A percentile compares a stretch with the other conserved stretches of the same genome.
Conservation (phyloP, 2,888 invertebrate species). For the Cataglyphis rosenhaueri region DNA sequence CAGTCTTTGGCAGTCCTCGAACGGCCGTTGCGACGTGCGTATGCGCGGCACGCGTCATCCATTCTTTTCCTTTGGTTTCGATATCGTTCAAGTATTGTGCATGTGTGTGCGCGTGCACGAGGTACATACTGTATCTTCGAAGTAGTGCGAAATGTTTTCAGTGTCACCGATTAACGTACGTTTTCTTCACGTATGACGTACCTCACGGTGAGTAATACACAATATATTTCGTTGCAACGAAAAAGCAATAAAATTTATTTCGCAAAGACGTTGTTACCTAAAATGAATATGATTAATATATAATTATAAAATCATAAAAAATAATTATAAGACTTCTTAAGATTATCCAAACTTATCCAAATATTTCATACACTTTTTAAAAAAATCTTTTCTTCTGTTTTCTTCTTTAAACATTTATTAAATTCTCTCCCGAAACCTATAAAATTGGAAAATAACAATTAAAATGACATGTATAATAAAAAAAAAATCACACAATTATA, state of each 20-base stretch:
- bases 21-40: conserved; percentile 74
- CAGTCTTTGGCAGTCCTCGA: conserved; percentile 66
- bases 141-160: conserved; percentile 22
- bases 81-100: background rate
- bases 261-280: background rate
- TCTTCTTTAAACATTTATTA: too few relatives aligned
- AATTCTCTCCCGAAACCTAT: too few relatives aligned
- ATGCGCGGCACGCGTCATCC: conserved; percentile 22
- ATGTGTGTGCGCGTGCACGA: background rate
- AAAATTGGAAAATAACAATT: too few relatives aligned
- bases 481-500: too few relatives aligned
- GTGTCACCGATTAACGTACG: background rate
- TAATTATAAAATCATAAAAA: background rate
- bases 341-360: background rate
- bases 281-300: background rate
- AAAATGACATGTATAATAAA: too few relatives aligned
- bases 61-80: background rate
- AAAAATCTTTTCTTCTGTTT: too few relatives aligned
- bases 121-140: background rate
- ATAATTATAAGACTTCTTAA: background rate
- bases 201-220: conserved; percentile 41
- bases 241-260: background rate
- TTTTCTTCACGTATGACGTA: conserved; percentile 32
- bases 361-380: too few relatives aligned
- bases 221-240: background rate